These are phyloP conservation scores for Camponotus vicinus DNA, from an alignment of 1,140 invertebrate species.

Conservation along the genomic window DNA sequence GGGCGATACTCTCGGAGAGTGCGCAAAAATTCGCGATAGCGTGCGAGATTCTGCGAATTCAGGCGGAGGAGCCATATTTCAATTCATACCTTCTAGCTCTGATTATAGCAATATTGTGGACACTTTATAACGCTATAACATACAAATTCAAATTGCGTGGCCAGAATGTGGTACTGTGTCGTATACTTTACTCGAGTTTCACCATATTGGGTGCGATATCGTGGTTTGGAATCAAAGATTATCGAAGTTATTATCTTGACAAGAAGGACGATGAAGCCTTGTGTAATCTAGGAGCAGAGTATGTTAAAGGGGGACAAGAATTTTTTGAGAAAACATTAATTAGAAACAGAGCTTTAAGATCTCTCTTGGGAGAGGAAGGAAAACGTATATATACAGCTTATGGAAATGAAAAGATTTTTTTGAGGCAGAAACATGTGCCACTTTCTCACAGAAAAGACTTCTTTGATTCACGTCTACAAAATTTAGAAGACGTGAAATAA, in stretches of 20 bases:
- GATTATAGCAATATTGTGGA: constrained; percentile 85
- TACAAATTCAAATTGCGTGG: constrained; percentile 86
- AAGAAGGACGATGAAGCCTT: constrained; percentile 88
- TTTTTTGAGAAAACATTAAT: constrained; percentile 91
- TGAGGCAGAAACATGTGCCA: constrained; percentile 89
- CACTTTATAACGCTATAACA: constrained; percentile 84
- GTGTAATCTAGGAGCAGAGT: constrained; percentile 87
- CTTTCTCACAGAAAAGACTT: constrained; percentile 88
- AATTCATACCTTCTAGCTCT: constrained; percentile 67
- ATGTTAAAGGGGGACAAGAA: constrained; percentile 90
- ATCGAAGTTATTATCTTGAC: constrained; percentile 88
- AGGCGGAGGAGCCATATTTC: constrained; percentile 86
- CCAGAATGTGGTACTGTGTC: constrained; percentile 81
- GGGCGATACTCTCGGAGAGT: constrained; percentile 90
- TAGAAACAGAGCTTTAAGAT: constrained; percentile 91
- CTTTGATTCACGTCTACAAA: constrained; percentile 84
- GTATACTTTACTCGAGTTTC: constrained; percentile 53
- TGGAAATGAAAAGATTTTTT: constrained; percentile 90
- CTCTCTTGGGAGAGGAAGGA: constrained; percentile 88
- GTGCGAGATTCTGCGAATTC: constrained; percentile 88
- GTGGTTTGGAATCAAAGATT: constrained; percentile 90
- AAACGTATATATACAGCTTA: constrained; percentile 87
- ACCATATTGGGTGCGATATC: constrained; percentile 33
- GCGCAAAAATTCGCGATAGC: constrained; percentile 93
- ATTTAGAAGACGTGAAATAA: constrained; percentile 28